Evolutionary conservation across 2,797 vertebrate genomes (phyloP).

Genomic region (Melanotaenia trifasciata): DNA sequence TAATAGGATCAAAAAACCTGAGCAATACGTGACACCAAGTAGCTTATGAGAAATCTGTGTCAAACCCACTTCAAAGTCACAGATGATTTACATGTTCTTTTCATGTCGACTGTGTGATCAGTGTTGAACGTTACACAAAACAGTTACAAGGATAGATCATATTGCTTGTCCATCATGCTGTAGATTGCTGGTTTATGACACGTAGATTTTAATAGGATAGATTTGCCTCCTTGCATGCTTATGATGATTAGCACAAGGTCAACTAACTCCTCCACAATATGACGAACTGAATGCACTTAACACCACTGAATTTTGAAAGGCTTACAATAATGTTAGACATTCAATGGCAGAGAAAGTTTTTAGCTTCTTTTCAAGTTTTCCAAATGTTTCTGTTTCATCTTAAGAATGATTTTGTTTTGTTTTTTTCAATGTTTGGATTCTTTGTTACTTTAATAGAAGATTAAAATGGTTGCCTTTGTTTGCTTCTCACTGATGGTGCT

Average conservation of each 20-base stretch:
- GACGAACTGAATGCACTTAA: background rate
- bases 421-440: background rate
- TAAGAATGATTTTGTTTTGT: background rate
- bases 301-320: constrained; percentile 3
- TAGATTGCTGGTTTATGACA: constrained; percentile 7
- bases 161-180: constrained; percentile 20
- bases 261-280: constrained; percentile 2
- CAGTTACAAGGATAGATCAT: background rate
- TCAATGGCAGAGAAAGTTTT: background rate
- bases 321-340: background rate
- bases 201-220: constrained; percentile 31
- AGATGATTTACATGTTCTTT: constrained; percentile 33
- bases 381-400: background rate
- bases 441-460: background rate
- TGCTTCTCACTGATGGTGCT: too few relatives aligned
- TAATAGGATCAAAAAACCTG: constrained; percentile 68
- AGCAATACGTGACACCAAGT: constrained; percentile 49
- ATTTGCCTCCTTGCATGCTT: constrained; percentile 33
- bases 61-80: constrained; percentile 37
- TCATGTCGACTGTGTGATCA: background rate
- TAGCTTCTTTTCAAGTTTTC: background rate
- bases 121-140: constrained; percentile 8
- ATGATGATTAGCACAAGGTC: constrained; percentile 32
- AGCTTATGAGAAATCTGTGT: constrained; percentile 51
- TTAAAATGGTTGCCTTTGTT: too few relatives aligned